Percentiles rank a stretch among this genome's conserved stretches.
Evolutionary conservation across 2,888 invertebrate genomes (phyloP).

Genomic region (Eupithecia exiguata): DNA sequence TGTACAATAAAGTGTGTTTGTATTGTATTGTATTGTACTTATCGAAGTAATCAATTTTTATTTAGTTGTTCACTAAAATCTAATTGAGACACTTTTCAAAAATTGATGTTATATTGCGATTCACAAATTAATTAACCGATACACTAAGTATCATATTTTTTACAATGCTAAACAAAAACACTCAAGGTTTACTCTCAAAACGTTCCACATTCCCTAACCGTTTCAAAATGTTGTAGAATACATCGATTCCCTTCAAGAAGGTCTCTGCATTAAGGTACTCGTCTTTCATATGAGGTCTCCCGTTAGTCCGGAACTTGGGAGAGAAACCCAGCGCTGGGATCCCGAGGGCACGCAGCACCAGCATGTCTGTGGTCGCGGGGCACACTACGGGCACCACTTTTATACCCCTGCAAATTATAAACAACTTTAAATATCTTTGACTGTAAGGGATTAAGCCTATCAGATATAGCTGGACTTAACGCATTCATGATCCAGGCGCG

Average conservation of each 20-base stretch:
- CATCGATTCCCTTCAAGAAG: constrained; percentile 62
- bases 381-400: constrained; percentile 55
- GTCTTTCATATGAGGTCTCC: constrained; percentile 54
- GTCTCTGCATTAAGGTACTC: constrained; percentile 62
- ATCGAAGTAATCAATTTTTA: too few relatives aligned
- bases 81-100: too few relatives aligned
- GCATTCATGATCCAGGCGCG: too few relatives aligned
- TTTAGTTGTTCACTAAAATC: too few relatives aligned
- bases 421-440: background rate
- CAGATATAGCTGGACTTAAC: background rate
- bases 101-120: too few relatives aligned
- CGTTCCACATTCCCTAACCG: constrained; percentile 26
- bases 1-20: too few relatives aligned
- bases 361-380: constrained; percentile 66
- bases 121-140: too few relatives aligned
- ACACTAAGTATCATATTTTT: too few relatives aligned
- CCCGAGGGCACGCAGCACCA: constrained; percentile 58
- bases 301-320: constrained; percentile 54
- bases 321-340: constrained; percentile 68
- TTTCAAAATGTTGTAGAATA: constrained; percentile 54
- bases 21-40: too few relatives aligned
- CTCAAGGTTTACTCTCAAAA: constrained; percentile 8
- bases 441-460: background rate
- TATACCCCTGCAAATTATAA: constrained; percentile 57
- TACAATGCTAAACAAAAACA: too few relatives aligned